A percentile compares a stretch with the other conserved stretches of the same genome.
These are phyloP conservation scores for Standfussiana lucernea DNA, from an alignment of 2,888 invertebrate genomes.

Conservation along the genomic window DNA sequence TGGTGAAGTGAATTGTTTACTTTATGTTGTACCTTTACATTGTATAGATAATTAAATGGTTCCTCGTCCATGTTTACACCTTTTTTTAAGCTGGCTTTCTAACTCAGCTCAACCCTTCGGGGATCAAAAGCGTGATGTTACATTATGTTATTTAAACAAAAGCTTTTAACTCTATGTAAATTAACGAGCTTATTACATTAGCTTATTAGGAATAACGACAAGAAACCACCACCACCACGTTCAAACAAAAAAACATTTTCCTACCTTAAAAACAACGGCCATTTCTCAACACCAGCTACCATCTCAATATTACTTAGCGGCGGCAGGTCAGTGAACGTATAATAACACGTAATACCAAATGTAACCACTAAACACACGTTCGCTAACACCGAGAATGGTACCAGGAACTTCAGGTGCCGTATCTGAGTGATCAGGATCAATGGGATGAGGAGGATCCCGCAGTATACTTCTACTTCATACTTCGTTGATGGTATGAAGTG, in stretches of 20 bases:
- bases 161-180: not conserved
- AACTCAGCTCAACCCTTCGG: too few relatives aligned
- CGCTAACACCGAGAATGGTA: slow-evolving; percentile 97
- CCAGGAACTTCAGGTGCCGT: slow-evolving; percentile 94
- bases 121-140: not conserved
- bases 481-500: slow-evolving; percentile 79
- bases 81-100: too few relatives aligned
- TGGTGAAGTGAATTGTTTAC: too few relatives aligned
- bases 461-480: slow-evolving; percentile 91
- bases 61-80: too few relatives aligned
- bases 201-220: not conserved
- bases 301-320: slow-evolving; percentile 77
- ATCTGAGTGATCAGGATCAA: slow-evolving; percentile 93
- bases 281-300: slow-evolving; percentile 86
- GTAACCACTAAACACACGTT: slow-evolving; percentile 95
- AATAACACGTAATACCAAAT: slow-evolving; percentile 95
- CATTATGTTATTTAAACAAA: not conserved
- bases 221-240: not conserved
- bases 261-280: slow-evolving; percentile 96
- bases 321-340: slow-evolving; percentile 92
- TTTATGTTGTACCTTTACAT: too few relatives aligned
- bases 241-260: not conserved
- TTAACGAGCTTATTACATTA: not conserved
- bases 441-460: slow-evolving; percentile 92
- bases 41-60: too few relatives aligned